Base-by-base conservation (phyloP, 2,888 invertebrate species). In the Drosophila formosana region DNA sequence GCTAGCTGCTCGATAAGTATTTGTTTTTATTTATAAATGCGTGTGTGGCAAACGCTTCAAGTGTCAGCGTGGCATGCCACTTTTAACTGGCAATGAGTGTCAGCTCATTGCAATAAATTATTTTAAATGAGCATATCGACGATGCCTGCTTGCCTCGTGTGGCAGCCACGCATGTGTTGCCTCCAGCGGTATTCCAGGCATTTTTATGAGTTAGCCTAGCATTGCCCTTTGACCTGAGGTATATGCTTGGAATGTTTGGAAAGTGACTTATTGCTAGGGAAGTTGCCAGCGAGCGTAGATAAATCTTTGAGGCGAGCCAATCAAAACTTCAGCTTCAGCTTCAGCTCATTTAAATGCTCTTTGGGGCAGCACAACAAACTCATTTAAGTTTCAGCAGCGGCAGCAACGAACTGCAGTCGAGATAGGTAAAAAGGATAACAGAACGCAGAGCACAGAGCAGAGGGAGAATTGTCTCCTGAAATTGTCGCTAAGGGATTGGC, bases 51-150 rank as follows among this genome's bases (percentile, higher is more conserved):
- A 69, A 56, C 66, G 69, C 75, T 71, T 66, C 61, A 68, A 82
- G 75, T 75, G 78, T 77, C 77, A 77, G 65, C 62, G 68, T 62
- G 67, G 78, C 76, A 77, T 79, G 75, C 72, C 76, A 66, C 70
- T 82, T 76, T 62, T 67, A 77, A 88, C 88, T 85, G 86, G 79
- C 84, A 81, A 83, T 80, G 82, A 87, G 81, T 90, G 90, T 89
- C 89, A 90, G 85, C 74, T 77, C 81, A 80, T 70, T 75, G 90
- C 89, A 89, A 90, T 90, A 90, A 91, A 90, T 90, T 90, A 90
- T 89, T 90, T 91, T 85, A 84, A 91, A 90, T 89, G 90, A 91
- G 91, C 91, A 83, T 85, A 85, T 89, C 90, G 90, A 83, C 81
- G 80, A 13, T 18, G 13, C 39, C 7, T 39, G 37, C 37, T 9